Base-by-base conservation (phyloP, 2,888 invertebrate genomes). In the Argynnis bischoffii region DNA sequence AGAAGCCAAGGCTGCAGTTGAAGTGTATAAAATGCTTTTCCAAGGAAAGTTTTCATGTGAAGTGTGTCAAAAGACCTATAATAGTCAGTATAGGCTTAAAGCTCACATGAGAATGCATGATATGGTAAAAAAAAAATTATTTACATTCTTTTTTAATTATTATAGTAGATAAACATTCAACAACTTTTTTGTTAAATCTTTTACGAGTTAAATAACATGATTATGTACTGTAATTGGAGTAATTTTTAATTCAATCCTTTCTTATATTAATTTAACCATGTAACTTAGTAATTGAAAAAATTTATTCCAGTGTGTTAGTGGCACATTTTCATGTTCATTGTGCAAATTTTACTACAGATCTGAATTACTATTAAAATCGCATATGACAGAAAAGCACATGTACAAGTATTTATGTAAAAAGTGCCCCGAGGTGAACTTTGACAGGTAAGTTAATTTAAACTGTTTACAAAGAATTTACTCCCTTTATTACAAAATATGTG, bases 351-450 rank as follows among this genome's bases (percentile, higher is more conserved):
- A 85, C 71, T 92, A 90, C 73, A 91, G 88, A 78, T 89, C 90
- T 0, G 86, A 88, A n/a, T 88, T 87, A 60, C 75, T 90, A 26
- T 73, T 92, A 16, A 86, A 86, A 73, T 83, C 81, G 0, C 92
- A 92, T 51, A 85, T 88, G 78, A 87, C 86, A 41, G 89, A 89
- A 50, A 90, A 92, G 73, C 92, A 92, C 67, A 83, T 88, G 83
- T 91, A 87, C 75, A 92, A 92, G 73, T 92, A 90, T 79, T 71
- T 90, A n/a, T 92, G 92, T 77, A 87, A 78, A 53, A 86, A 88
- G 74, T 92, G 92, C 70, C 85, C 87, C 3, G 90, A 91, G 82
- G 91, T 92, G 47, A 86, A 76, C 76, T 92, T 86, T 79, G 85
- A 89, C 73, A 81, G 87, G 92, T 91, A 74, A 82, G 83, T 16